Evolutionary conservation across 2,113 vertebrate species (phyloP).

Genomic region (Polypterus senegalus): DNA sequence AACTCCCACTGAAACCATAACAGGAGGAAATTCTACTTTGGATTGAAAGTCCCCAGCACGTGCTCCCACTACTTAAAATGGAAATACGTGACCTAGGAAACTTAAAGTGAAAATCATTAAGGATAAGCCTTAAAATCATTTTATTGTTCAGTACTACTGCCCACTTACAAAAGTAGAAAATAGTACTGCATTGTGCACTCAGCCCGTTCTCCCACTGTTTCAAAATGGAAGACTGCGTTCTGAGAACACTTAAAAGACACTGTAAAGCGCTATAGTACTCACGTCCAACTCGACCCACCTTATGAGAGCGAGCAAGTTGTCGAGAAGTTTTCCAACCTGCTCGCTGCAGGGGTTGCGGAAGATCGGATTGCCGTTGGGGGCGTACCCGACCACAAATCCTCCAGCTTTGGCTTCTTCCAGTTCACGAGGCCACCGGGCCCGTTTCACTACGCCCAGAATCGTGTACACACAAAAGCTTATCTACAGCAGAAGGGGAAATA

Average conservation of each 20-base stretch:
- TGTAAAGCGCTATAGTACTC: slow-evolving; percentile 10
- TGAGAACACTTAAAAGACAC: not conserved
- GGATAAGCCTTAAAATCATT: not conserved
- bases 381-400: slow-evolving; percentile 71
- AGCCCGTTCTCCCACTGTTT: not conserved
- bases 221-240: not conserved
- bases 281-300: slow-evolving; percentile 53
- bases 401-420: slow-evolving; percentile 80
- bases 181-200: slow-evolving; percentile 3
- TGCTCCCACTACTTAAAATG: slow-evolving; percentile 5
- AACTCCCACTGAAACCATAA: slow-evolving; percentile 9
- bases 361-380: slow-evolving; percentile 60
- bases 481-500: slow-evolving; percentile 38
- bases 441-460: slow-evolving; percentile 77
- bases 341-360: slow-evolving; percentile 79
- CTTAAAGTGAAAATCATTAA: not conserved
- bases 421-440: slow-evolving; percentile 74
- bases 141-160: slow-evolving; percentile 4
- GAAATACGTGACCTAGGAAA: slow-evolving; percentile 7
- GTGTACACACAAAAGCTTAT: slow-evolving; percentile 80
- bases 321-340: slow-evolving; percentile 70
- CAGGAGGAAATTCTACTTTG: slow-evolving; percentile 4
- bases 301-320: slow-evolving; percentile 81
- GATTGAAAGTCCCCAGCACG: not conserved
- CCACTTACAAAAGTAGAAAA: slow-evolving; percentile 12